phyloP scores from a whole-genome alignment of 2,113 vertebrate genomes.

The Brienomyrus longianalis region DNA sequence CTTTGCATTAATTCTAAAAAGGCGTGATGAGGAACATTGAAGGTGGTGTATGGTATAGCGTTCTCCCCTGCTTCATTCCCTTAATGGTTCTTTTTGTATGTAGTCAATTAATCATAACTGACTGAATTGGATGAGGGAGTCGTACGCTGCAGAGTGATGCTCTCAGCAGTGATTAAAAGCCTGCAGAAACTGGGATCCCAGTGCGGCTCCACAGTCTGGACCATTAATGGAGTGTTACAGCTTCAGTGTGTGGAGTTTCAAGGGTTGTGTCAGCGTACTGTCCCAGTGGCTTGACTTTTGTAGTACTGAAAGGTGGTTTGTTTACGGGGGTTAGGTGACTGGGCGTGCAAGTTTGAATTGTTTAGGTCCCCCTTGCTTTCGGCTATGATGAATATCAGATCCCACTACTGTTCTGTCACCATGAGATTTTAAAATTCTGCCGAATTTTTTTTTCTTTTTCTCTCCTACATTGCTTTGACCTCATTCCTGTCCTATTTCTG shows the following conservation, averaged over 20 bases:
- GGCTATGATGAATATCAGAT: background rate
- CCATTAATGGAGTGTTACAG: slow-evolving; percentile 36
- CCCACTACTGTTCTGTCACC: background rate
- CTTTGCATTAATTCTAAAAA: background rate
- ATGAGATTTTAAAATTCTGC: background rate
- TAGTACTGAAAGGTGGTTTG: background rate
- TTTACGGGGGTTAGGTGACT: background rate
- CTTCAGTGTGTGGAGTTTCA: slow-evolving; percentile 34
- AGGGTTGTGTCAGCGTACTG: slow-evolving; percentile 5
- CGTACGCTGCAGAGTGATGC: background rate
- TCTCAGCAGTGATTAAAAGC: slow-evolving; percentile 14
- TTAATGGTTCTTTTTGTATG: slow-evolving; percentile 17
- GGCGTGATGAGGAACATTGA: background rate
- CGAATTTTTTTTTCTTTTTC: background rate
- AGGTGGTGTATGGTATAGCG: background rate
- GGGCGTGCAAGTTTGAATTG: background rate
- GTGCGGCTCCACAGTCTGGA: background rate
- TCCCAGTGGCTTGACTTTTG: background rate
- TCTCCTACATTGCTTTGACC: background rate
- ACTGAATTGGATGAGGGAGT: slow-evolving; percentile 24
- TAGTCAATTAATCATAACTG: slow-evolving; percentile 26
- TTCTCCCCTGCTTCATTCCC: background rate
- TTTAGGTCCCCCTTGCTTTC: background rate
- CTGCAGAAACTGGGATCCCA: background rate
- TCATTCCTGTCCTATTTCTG: background rate